phyloP scores from a whole-genome alignment of 1,140 invertebrate species.

The Orchestia grillus region DNA sequence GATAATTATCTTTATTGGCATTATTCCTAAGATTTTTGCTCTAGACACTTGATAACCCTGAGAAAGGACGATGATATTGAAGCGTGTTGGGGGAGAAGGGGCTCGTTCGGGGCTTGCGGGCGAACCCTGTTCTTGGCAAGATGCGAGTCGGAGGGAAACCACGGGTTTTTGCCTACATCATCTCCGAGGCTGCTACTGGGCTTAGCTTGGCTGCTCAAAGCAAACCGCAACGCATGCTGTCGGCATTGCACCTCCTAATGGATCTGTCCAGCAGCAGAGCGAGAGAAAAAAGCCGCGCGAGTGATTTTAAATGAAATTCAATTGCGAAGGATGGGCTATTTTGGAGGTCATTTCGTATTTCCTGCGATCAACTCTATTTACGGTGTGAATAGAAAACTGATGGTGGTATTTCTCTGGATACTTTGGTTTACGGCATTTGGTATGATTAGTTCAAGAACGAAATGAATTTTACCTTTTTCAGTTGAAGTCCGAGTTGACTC shows the following conservation, averaged over 20 bases:
- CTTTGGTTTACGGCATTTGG: not conserved
- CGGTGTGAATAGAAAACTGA: not conserved
- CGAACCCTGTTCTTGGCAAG: not conserved
- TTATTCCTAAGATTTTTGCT: not conserved
- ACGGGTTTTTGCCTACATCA: not conserved
- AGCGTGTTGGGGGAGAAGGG: no score
- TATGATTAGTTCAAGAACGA: not conserved
- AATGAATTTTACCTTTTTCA: not conserved
- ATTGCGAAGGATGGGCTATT: not conserved
- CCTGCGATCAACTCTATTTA: not conserved
- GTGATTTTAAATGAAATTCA: not conserved
- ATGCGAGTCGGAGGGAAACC: not conserved
- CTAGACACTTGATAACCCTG: not conserved
- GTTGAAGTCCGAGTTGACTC: not conserved
- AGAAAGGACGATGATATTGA: no score
- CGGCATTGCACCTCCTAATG: not conserved
- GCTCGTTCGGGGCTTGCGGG: no score
- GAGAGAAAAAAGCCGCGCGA: not conserved
- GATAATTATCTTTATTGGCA: not conserved
- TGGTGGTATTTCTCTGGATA: not conserved
- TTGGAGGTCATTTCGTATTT: not conserved
- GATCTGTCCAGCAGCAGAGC: not conserved
- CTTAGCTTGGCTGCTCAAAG: not conserved
- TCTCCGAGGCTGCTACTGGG: not conserved
- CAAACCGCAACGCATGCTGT: not conserved